Percentiles rank a stretch among this genome's conserved stretches.
These are phyloP conservation scores for Drosophila ochracea DNA, from an alignment of 2,888 invertebrate genomes.

Conservation along the genomic window DNA sequence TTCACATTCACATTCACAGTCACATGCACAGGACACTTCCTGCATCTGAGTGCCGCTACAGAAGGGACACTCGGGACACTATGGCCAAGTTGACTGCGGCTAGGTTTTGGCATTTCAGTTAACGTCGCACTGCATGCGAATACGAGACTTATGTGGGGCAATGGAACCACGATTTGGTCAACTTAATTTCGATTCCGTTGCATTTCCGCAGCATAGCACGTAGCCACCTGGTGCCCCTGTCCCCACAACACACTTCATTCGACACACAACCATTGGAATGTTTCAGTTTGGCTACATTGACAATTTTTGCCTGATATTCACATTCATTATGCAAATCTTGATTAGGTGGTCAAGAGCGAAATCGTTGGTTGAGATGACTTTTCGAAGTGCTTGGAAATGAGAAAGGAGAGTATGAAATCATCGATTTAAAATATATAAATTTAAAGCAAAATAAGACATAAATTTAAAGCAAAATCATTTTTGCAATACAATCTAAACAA, in stretches of 20 bases:
- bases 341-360: constrained; percentile 8
- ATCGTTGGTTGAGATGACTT: not conserved
- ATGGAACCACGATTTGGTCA: constrained; percentile 63
- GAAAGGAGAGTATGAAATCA: not conserved
- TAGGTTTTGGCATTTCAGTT: constrained; percentile 53
- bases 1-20: constrained; percentile 22
- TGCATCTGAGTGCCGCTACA: constrained; percentile 12
- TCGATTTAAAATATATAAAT: not conserved
- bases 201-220: constrained; percentile 17
- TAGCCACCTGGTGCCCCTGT: not conserved
- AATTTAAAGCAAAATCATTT: not conserved
- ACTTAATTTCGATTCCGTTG: constrained; percentile 59
- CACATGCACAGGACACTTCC: constrained; percentile 26
- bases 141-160: constrained; percentile 25
- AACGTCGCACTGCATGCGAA: constrained; percentile 42
- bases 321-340: constrained; percentile 23
- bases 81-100: constrained; percentile 67
- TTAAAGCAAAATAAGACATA: not conserved
- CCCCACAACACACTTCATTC: constrained; percentile 25
- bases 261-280: constrained; percentile 15
- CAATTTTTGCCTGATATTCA: constrained; percentile 12
- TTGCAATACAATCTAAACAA: not conserved
- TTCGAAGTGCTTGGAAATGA: not conserved
- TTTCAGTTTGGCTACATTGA: constrained; percentile 15
- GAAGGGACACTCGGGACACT: constrained; percentile 44